Conservation (phyloP, 2,888 invertebrate species). For the Cataglyphis rosenhaueri region DNA sequence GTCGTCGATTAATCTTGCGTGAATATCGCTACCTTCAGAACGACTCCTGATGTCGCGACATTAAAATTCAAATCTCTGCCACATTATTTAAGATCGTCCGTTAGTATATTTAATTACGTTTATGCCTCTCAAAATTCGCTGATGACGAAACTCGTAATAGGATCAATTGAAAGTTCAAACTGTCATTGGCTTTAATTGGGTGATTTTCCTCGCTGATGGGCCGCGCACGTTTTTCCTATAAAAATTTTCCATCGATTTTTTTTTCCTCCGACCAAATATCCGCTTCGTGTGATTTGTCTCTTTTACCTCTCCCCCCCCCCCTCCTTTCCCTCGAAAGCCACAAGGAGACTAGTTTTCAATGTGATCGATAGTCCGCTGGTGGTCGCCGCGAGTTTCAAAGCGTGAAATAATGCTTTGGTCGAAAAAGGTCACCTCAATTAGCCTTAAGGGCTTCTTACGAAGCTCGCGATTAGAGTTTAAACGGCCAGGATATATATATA, state of each 20-base stretch:
- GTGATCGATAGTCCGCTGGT: constrained; percentile 12
- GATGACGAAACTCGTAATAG: constrained; percentile 21
- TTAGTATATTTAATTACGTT: constrained; percentile 40
- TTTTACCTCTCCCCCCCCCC: background rate
- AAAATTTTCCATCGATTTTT: constrained; percentile 2
- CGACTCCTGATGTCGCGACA: constrained; percentile 27
- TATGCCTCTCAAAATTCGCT: background rate
- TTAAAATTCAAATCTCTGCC: constrained; percentile 43
- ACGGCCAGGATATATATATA: constrained; percentile 9
- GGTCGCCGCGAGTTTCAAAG: background rate
- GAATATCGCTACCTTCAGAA: background rate
- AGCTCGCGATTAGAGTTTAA: constrained; percentile 52
- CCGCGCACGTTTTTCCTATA: background rate
- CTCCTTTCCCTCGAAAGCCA: background rate
- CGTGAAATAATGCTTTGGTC: constrained; percentile 22
- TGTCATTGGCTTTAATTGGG: constrained; percentile 20
- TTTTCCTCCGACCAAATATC: background rate
- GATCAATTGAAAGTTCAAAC: background rate
- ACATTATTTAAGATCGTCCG: constrained; percentile 25
- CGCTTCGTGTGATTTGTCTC: constrained; percentile 11
- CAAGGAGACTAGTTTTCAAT: constrained; percentile 15
- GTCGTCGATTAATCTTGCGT: constrained; percentile 39
- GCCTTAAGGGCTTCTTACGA: constrained; percentile 44
- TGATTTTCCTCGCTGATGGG: constrained; percentile 5
- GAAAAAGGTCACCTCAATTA: constrained; percentile 48